Base-by-base conservation (phyloP, 2,888 invertebrate genomes). In the Sinohyriopsis cumingii region DNA sequence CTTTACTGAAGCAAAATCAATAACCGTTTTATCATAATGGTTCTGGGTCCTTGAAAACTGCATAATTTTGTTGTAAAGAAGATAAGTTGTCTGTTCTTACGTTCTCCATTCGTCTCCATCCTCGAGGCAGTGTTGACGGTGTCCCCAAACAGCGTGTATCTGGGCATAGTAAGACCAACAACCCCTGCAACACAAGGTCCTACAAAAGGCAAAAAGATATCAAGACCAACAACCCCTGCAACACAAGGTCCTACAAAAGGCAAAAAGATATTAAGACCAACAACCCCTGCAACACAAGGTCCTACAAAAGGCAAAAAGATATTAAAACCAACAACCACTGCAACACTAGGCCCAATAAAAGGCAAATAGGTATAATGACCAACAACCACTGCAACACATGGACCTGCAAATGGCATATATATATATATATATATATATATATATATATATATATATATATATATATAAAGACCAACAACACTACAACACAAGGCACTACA, bases 131-230 rank as follows among this genome's bases (percentile, higher is more conserved):
- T 86, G 72, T 87, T 87, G 0, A 87, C 87, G 12, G 86, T 86
- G 68, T 87, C 87, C 6, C 87, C 87, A 77, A 87, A 86, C 55
- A 87, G 69, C 33, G 96, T 96, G 91, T 96, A 96, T 75, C 96
- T 92, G 0, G 96, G 96, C 96, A 96, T 96, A 65, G 95, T 96
- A 67, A 96, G 92, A 6, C 96, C 96, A 3, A 96, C 96, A 7
- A 96, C 96, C 53, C 95, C 96, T 53, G 96, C 95, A 90, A 96
- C 96, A 75, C 82, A 83, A 0, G 82, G 82, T 59, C 83, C 84
- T 84, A 68, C 3, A 67, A 59, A 59, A 53, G 33, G 33, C 18
- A 55, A 33, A n/a, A 9, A 18, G 5, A 66, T 45, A 45, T 20
- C 19, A 66, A 22, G 24, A 67, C 20, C 20, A 55, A 22, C 22